A percentile compares a stretch with the other conserved stretches of the same genome.
Evolutionary conservation across 2,888 invertebrate species (phyloP).

Genomic region (Fragum sueziense): DNA sequence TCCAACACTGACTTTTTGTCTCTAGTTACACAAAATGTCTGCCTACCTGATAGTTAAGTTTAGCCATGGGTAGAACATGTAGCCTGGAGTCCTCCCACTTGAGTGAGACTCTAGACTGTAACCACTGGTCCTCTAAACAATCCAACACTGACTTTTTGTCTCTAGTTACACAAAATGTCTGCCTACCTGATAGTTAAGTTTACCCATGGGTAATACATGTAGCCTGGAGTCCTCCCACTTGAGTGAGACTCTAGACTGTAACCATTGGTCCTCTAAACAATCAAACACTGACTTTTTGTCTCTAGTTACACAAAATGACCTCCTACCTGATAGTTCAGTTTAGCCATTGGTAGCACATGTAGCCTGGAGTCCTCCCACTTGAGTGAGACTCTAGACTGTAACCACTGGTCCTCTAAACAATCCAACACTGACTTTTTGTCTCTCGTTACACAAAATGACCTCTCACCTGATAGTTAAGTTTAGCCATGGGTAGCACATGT

Average conservation of each 20-base stretch:
- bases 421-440: conserved; percentile 86
- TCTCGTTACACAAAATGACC: conserved; percentile 87
- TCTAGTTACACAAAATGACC: conserved; percentile 87
- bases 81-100: conserved; percentile 85
- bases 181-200: conserved; percentile 86
- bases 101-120: conserved; percentile 80
- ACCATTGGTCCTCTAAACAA: conserved; percentile 81
- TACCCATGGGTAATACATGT: conserved; percentile 88
- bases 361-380: conserved; percentile 85
- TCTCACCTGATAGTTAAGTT: conserved; percentile 86
- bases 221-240: conserved; percentile 85
- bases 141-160: conserved; percentile 86
- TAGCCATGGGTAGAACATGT: conserved; percentile 88
- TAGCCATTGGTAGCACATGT: conserved; percentile 88
- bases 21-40: conserved; percentile 87
- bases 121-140: conserved; percentile 81
- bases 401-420: conserved; percentile 81
- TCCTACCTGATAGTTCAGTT: conserved; percentile 86
- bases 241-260: conserved; percentile 80
- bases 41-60: conserved; percentile 86
- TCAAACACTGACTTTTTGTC: conserved; percentile 86
- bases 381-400: conserved; percentile 79
- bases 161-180: conserved; percentile 87
- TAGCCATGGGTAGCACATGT: conserved; percentile 88
- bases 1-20: conserved; percentile 86